Base-by-base conservation (phyloP, 2,797 vertebrate species). In the Pipistrellus nathusii region DNA sequence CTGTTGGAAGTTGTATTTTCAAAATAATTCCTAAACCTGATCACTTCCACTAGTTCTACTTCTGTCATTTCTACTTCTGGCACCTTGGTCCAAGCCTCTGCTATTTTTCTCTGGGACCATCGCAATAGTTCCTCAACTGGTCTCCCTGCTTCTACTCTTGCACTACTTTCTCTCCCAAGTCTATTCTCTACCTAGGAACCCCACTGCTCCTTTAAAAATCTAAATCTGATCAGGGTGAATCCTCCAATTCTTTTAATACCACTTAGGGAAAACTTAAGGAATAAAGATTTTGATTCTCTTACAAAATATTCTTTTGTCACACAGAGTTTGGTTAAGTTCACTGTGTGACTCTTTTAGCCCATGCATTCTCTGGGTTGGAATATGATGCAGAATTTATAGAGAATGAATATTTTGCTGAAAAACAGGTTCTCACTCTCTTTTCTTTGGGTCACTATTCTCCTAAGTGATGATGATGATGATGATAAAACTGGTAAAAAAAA, bases 261-360 rank as follows among this genome's bases (percentile, higher is more conserved):
- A 35, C 18, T 46, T 73, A 59, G 15, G 73, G 81, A 81, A 51
- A 89, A 82, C 41, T 83, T 78, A 10, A 77, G 11, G 15, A 73
- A 48, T 83, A 78, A 83, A 93, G 30, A 72, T 44, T 91, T 76
- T 91, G 27, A 88, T 93, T 81, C 30, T 80, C 17, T 88, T 85
- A 82, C 23, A 85, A 82, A 91, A 90, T 35, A 23, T 71, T 85
- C 13, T 90, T 85, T 75, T 57, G n/a, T 66, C 23, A 80, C 53
- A 30, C 12, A 81, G 35, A 53, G 48, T 83, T 91, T 72, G 48
- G 48, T 41, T 25, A 72, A 32, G 6, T 57, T 94, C 90, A 35
- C 62, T 68, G 1, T 72, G 18, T 53, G 81, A 89, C 20, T 77
- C 55, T 88, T 76, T 85, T 38, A 57, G 38, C 41, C 32, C 38